These are phyloP conservation scores for Tribolium castaneum DNA, from an alignment of 1,140 invertebrate species.

Conservation along the genomic window DNA sequence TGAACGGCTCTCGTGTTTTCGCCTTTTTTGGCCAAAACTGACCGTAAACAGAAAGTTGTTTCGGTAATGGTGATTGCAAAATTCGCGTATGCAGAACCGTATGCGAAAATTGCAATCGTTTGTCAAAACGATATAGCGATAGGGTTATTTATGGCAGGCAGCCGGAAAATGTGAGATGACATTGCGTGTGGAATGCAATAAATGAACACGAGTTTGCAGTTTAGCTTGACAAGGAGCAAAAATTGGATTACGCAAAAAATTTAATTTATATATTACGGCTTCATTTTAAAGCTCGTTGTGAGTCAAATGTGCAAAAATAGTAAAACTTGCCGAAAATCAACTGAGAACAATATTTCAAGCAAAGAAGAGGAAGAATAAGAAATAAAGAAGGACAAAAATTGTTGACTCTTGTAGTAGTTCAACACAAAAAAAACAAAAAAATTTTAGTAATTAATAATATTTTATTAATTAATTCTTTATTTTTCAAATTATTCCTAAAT, in stretches of 20 bases:
- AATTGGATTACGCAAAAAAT: not conserved
- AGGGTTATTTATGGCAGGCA: not conserved
- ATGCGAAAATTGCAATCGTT: not conserved
- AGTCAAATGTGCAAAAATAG: too few relatives aligned
- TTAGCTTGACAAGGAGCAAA: not conserved
- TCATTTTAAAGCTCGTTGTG: too few relatives aligned
- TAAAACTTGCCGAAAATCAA: too few relatives aligned
- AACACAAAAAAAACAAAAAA: not conserved
- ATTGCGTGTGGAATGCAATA: slow-evolving; percentile 24
- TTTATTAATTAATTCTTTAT: too few relatives aligned
- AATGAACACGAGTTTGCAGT: slow-evolving; percentile 8
- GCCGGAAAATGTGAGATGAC: not conserved
- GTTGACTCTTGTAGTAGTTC: not conserved
- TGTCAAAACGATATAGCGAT: not conserved
- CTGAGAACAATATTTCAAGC: too few relatives aligned
- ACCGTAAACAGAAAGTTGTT: slow-evolving; percentile 27
- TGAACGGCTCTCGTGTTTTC: slow-evolving; percentile 29
- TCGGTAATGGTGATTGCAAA: slow-evolving; percentile 7
- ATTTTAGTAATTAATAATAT: too few relatives aligned
- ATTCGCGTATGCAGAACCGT: not conserved
- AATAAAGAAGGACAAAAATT: too few relatives aligned
- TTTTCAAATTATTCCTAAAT: too few relatives aligned
- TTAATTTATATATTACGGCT: too few relatives aligned
- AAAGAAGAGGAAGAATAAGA: too few relatives aligned
- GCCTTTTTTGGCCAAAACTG: slow-evolving; percentile 37